Evolutionary conservation across 2,888 invertebrate species (phyloP).

Genomic region (Spisula subtruncata): DNA sequence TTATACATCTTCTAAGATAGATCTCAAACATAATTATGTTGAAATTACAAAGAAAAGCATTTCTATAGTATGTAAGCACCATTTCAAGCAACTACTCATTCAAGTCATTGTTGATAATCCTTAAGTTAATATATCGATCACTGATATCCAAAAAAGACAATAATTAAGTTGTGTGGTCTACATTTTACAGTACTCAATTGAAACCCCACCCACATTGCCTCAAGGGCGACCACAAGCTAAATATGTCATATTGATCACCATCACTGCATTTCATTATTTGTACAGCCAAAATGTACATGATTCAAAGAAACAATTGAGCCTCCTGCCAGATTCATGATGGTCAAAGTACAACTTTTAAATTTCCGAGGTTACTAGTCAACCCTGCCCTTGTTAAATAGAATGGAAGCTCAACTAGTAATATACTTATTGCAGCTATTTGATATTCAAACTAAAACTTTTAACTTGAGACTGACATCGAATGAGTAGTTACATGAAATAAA

Average conservation of each 20-base stretch:
- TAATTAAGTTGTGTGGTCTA: too few relatives aligned
- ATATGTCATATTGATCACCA: too few relatives aligned
- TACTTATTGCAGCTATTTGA: neutral
- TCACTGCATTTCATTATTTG: too few relatives aligned
- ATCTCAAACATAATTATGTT: neutral
- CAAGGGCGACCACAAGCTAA: too few relatives aligned
- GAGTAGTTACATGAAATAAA: slow-evolving; percentile 7
- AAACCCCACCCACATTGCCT: too few relatives aligned
- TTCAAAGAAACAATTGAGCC: too few relatives aligned
- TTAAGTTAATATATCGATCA: neutral
- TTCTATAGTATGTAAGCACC: neutral
- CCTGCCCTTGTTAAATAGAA: too few relatives aligned
- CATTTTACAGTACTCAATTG: too few relatives aligned
- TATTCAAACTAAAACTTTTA: neutral
- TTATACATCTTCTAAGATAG: neutral
- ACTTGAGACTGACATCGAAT: neutral
- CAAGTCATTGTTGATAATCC: neutral
- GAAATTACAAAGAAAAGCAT: neutral
- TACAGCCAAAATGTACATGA: too few relatives aligned
- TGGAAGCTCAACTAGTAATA: neutral
- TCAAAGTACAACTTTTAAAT: too few relatives aligned
- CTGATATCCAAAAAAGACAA: neutral
- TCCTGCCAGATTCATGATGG: too few relatives aligned
- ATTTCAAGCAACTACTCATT: neutral
- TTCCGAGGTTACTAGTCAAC: too few relatives aligned